phyloP scores from a whole-genome alignment of 1,140 invertebrate genomes.

The Brachionus rubens region DNA sequence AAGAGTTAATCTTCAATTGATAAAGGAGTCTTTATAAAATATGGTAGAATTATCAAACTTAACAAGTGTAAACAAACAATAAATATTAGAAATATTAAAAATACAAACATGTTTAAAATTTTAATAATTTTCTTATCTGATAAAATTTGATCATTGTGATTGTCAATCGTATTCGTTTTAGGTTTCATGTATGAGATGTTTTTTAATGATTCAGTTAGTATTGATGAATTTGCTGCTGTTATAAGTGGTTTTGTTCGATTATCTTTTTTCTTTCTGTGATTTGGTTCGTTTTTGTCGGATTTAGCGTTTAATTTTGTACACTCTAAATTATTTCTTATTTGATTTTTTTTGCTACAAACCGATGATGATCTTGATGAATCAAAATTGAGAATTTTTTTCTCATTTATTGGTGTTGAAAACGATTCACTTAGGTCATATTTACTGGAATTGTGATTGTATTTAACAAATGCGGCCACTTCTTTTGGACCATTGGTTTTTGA shows the following conservation, averaged over 20 bases:
- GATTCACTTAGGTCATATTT: no score
- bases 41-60: conserved; percentile 30
- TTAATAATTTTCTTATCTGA: conserved; percentile 28
- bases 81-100: conserved; percentile 40
- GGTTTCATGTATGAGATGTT: neutral
- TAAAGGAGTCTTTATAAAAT: conserved; percentile 27
- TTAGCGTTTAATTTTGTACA: neutral
- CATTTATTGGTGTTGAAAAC: neutral
- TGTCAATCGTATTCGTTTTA: neutral
- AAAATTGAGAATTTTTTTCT: neutral
- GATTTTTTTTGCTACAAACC: neutral
- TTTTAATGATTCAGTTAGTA: neutral
- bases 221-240: no score
- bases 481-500: no score
- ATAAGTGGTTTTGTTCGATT: neutral
- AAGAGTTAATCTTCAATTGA: conserved; percentile 18
- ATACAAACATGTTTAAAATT: conserved; percentile 40
- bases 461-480: no score
- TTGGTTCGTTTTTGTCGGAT: neutral
- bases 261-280: neutral
- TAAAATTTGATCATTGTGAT: neutral
- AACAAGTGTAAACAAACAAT: conserved; percentile 10
- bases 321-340: conserved; percentile 12
- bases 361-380: conserved; percentile 13
- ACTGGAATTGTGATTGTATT: no score